Base-by-base conservation (phyloP, 2,888 invertebrate species). In the Adelphocoris suturalis region DNA sequence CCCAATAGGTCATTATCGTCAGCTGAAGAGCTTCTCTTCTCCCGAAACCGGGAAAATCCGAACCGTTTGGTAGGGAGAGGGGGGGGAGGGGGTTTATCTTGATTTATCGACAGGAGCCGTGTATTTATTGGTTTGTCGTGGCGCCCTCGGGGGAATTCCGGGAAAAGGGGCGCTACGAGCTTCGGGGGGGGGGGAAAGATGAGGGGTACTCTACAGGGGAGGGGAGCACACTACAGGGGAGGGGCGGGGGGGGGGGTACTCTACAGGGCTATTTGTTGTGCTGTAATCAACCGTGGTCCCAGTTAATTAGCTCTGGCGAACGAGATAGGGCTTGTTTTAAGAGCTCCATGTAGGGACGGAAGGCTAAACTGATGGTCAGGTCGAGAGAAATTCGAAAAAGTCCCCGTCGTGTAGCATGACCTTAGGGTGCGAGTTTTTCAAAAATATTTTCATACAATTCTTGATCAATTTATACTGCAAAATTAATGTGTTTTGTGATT, bases 301-400 rank as follows among this genome's bases (percentile, higher is more conserved):
- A 55, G 86, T 86, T 86, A 86, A 86, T 86, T 86, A 86, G 86
- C 47, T 46, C 86, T 75, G 68, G 68, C 86, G 23, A 86, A 75
- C 86, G 86, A 86, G 86, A 86, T 86, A 86, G 75, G 86, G 75
- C 86, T 86, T 86, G 86, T 86, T 86, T 86, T 75, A 68, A 86
- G 86, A 86, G 46, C 86, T 86, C 28, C 4, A 86, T 76, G 46
- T 86, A 12, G 52, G 23, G 47, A 5, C 1, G 13, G 55, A 37
- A 27, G 52, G 48, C 13, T 27, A 27, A n/a, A 76, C 76, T 57
- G 57, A n/a, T 57, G 57, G n/a, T 14, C 37, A 37, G 37, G 37
- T 37, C 37, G 2, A 7, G 37, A 37, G 2, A 37, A 37, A 37
- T 37, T 37, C 37, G 7, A 37, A 37, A 2, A n/a, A n/a, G n/a